A percentile compares a stretch with the other conserved stretches of the same genome.
These are phyloP conservation scores for Ploceus nigricollis DNA, from an alignment of 2,113 vertebrate genomes.

Conservation along the genomic window DNA sequence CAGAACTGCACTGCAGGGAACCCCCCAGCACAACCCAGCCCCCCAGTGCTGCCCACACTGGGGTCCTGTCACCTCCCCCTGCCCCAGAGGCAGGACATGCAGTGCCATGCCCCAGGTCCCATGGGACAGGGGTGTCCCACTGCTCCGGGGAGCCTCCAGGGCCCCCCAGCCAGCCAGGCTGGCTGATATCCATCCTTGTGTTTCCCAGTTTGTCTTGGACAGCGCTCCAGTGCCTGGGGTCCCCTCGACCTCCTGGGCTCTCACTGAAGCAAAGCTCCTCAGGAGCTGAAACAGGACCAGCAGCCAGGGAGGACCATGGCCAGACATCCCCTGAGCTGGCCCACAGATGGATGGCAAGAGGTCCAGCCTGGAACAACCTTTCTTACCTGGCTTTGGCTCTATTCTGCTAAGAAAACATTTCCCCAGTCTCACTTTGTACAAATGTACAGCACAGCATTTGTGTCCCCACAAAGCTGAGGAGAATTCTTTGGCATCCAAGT, in stretches of 20 bases:
- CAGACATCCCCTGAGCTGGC: not conserved
- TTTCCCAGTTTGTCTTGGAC: not conserved
- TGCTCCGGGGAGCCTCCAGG: not conserved
- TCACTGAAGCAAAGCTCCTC: not conserved
- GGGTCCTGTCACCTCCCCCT: not conserved
- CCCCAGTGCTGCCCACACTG: rapidly evolving
- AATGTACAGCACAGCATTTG: not conserved
- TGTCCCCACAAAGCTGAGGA: not conserved
- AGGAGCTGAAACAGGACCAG: not conserved
- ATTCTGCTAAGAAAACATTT: not conserved
- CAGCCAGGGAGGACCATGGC: not conserved
- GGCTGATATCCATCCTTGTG: rapidly evolving
- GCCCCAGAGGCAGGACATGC: not conserved
- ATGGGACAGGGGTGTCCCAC: rapidly evolving
- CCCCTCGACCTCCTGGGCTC: not conserved
- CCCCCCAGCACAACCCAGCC: not conserved
- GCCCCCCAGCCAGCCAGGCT: not conserved
- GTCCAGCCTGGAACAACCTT: not conserved
- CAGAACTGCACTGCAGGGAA: not conserved
- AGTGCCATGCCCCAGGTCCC: rapidly evolving
- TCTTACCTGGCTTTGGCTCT: not conserved
- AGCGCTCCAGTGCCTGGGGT: not conserved
- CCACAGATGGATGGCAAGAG: not conserved
- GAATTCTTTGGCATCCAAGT: not conserved
- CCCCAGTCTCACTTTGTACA: not conserved